Evolutionary conservation across 2,888 invertebrate species (phyloP).

Genomic region (Phengaris arion): DNA sequence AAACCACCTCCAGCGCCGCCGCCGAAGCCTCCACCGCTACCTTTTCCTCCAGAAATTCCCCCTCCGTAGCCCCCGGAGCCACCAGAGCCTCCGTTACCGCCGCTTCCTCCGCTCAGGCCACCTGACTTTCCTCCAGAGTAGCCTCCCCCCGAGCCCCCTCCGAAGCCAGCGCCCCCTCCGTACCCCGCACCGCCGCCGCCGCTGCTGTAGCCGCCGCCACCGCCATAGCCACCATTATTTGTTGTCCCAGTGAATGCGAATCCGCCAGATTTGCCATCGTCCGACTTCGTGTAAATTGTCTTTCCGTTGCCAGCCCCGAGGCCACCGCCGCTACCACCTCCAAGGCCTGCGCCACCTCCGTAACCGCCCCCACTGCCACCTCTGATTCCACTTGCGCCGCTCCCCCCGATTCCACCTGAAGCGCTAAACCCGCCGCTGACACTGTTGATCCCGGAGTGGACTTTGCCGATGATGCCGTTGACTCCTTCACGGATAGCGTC

Average conservation of each 20-base stretch:
- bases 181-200: conserved; percentile 44
- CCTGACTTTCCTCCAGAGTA: conserved; percentile 29
- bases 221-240: conserved; percentile 67
- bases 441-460: conserved; percentile 47
- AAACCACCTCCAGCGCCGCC: conserved; percentile 38
- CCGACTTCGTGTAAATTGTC: conserved; percentile 60
- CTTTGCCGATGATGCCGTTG: conserved; percentile 53
- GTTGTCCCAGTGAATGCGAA: conserved; percentile 65
- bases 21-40: conserved; percentile 56
- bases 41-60: conserved; percentile 32
- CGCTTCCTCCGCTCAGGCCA: conserved; percentile 36
- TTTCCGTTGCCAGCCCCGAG: conserved; percentile 46
- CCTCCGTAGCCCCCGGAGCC: conserved; percentile 33
- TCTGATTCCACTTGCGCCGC: conserved; percentile 39
- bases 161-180: conserved; percentile 36
- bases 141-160: conserved; percentile 39
- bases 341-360: conserved; percentile 38
- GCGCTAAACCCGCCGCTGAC: conserved; percentile 36
- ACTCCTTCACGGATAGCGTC: conserved; percentile 54
- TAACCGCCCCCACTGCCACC: conserved; percentile 38
- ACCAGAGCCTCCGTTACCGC: conserved; percentile 31
- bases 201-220: conserved; percentile 49
- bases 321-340: conserved; percentile 39
- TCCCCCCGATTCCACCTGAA: conserved; percentile 39
- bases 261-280: conserved; percentile 70